Conservation (phyloP, 2,113 vertebrate genomes). For the Azemiops feae region DNA sequence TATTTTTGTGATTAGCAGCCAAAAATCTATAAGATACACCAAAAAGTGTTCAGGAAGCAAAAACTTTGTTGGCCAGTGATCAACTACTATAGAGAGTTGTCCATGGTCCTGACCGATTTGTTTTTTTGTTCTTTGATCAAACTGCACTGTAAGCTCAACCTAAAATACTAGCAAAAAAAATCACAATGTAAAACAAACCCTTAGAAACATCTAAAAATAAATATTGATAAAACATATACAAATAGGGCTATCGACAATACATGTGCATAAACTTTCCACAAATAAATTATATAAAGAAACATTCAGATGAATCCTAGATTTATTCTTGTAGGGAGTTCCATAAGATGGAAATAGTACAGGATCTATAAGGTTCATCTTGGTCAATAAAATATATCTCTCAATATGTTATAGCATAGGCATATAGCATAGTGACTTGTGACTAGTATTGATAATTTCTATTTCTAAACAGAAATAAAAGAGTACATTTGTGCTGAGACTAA, state of each 20-base stretch:
- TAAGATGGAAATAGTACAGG: neutral
- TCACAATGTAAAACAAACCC: neutral
- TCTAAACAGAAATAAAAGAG: neutral
- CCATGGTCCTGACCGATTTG: neutral
- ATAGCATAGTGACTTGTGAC: neutral
- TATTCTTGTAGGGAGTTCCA: neutral
- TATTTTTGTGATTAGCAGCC: no score
- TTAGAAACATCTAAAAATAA: neutral
- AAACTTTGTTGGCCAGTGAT: no score
- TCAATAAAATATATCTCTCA: neutral
- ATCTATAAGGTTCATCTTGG: neutral
- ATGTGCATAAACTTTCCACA: neutral
- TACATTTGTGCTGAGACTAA: neutral
- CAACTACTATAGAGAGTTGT: neutral
- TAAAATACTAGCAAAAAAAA: neutral
- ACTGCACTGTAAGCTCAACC: neutral
- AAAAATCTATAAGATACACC: no score
- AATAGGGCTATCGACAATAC: neutral
- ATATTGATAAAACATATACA: neutral
- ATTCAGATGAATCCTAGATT: neutral
- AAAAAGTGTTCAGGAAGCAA: no score
- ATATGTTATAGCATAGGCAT: neutral
- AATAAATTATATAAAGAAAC: neutral
- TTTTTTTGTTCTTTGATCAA: neutral
- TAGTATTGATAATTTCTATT: neutral